These are phyloP conservation scores for Hypomecis atomaria DNA, from an alignment of 2,888 invertebrate genomes.

Conservation along the genomic window DNA sequence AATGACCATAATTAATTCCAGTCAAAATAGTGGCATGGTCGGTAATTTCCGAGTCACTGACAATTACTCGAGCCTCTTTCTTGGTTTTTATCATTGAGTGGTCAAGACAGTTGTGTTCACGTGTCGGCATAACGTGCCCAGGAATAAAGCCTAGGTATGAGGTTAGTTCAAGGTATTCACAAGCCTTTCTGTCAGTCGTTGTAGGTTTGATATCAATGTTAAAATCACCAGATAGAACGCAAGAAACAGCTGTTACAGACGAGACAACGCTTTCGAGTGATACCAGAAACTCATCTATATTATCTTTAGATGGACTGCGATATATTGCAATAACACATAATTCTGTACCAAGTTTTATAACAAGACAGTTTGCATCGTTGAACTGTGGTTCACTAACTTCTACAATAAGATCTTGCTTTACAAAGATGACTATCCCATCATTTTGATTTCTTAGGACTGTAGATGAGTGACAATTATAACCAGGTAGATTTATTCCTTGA, in stretches of 20 bases:
- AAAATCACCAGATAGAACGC: constrained; percentile 11
- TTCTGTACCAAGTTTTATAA: not conserved
- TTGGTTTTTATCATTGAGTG: constrained; percentile 6
- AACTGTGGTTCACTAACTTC: constrained; percentile 12
- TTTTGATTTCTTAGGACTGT: constrained; percentile 14
- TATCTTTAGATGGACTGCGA: constrained; percentile 4
- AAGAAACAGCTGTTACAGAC: not conserved
- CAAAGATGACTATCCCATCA: constrained; percentile 18
- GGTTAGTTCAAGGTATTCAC: constrained; percentile 17
- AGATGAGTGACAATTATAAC: constrained; percentile 11
- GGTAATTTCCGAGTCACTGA: constrained; percentile 9
- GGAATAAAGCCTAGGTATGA: constrained; percentile 16
- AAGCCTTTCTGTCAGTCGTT: constrained; percentile 6
- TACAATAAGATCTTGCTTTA: not conserved
- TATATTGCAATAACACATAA: constrained; percentile 3
- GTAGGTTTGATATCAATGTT: constrained; percentile 12
- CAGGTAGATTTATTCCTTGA: constrained; percentile 1
- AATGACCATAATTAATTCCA: not conserved
- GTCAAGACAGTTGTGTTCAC: constrained; percentile 6
- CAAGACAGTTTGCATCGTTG: constrained; percentile 16
- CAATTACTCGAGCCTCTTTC: not conserved
- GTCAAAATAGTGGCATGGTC: constrained; percentile 20
- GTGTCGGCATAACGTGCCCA: constrained; percentile 13
- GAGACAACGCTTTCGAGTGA: constrained; percentile 3
- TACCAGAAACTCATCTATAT: constrained; percentile 1